A percentile compares a stretch with the other conserved stretches of the same genome.
Evolutionary conservation across 1,140 invertebrate species (phyloP).

Genomic region (Papilio polytes): DNA sequence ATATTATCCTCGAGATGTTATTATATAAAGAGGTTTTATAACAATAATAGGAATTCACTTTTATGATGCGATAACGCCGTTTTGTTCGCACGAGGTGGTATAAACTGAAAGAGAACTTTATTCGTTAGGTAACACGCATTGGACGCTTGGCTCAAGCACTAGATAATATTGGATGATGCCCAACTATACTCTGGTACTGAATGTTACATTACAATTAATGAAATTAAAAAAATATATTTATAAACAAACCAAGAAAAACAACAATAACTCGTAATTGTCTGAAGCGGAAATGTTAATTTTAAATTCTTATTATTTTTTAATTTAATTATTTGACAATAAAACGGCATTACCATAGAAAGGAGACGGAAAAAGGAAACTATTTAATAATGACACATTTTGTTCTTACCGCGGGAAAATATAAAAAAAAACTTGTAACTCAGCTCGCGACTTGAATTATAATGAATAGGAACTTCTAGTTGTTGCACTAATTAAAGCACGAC

Average conservation of each 20-base stretch:
- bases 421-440: conserved; percentile 9
- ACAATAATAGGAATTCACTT: conserved; percentile 69
- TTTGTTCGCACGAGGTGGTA: conserved; percentile 52
- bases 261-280: too few relatives aligned
- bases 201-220: too few relatives aligned
- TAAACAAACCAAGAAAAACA: too few relatives aligned
- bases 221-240: too few relatives aligned
- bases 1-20: conserved; percentile 46
- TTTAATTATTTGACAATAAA: too few relatives aligned
- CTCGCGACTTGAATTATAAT: conserved; percentile 8
- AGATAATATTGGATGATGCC: conserved; percentile 57
- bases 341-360: too few relatives aligned
- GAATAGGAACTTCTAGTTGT: background rate
- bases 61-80: conserved; percentile 56
- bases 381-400: too few relatives aligned
- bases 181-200: conserved; percentile 51
- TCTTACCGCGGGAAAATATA: background rate
- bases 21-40: conserved; percentile 44
- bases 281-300: too few relatives aligned
- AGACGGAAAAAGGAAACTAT: too few relatives aligned
- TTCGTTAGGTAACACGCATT: conserved; percentile 48
- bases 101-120: conserved; percentile 50
- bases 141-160: conserved; percentile 54
- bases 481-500: conserved; percentile 29
- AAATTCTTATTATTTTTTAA: too few relatives aligned